phyloP scores from a whole-genome alignment of 2,113 vertebrate genomes.

The Galemys pyrenaicus region DNA sequence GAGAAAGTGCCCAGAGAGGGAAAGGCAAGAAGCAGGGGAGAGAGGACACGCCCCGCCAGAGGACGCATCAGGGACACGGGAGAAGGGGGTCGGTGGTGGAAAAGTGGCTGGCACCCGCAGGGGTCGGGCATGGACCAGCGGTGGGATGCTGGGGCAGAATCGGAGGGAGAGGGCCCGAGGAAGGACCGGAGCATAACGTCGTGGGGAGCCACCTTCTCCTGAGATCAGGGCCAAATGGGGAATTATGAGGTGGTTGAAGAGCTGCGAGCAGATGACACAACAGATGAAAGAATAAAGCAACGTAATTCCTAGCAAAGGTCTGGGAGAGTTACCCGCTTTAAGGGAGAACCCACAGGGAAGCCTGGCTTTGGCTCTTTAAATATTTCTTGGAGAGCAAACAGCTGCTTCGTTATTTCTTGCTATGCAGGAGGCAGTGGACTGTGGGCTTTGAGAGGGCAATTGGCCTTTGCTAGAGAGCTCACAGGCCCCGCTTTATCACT shows the following conservation, averaged over 20 bases:
- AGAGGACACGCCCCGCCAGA: too few species aligned
- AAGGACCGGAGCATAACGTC: fast-evolving
- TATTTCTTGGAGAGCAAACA: neutral
- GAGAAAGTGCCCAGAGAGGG: neutral
- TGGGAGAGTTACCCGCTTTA: neutral
- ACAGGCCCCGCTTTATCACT: neutral
- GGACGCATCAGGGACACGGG: too few species aligned
- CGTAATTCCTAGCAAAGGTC: neutral
- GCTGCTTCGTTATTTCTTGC: neutral
- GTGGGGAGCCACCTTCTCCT: fast-evolving
- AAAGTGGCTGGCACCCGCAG: neutral
- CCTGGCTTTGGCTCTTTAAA: neutral
- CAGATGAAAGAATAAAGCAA: fast-evolving
- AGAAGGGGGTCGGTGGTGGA: neutral
- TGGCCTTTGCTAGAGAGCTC: neutral
- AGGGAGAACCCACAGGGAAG: neutral
- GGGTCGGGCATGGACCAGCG: neutral
- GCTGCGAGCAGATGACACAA: neutral
- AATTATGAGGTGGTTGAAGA: neutral
- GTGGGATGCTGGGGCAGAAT: fast-evolving
- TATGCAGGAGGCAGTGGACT: neutral
- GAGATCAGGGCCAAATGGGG: neutral
- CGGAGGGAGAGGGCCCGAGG: too few species aligned
- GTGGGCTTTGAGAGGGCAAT: neutral
- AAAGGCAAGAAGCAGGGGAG: fast-evolving